Evolutionary conservation across 2,888 invertebrate genomes (phyloP), one percentile per base, ranked within the genome.

Genomic region (Tholera decimalis): DNA sequence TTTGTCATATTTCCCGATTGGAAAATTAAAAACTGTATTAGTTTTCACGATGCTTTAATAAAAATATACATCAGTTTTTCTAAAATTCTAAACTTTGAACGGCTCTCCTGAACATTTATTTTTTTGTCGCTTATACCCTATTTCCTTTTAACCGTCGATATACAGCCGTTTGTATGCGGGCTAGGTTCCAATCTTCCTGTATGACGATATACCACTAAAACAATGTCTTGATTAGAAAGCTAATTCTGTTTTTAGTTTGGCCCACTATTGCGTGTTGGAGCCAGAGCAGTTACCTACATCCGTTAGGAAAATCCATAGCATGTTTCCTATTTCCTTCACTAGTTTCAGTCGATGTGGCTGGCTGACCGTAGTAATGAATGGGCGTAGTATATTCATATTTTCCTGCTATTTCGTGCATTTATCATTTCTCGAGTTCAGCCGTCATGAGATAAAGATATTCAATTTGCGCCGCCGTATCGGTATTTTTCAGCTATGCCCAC

Each of bases 321-420:
- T 28, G 9, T 57, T 39, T 33, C 24, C 7, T 24, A 35, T 63
- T 43, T 44, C 28, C 15, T 66, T 11, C 35, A 43, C 11, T 3
- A 46, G 26, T 33, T 53, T 53, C 8, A 53, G 35, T 26, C n/a
- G 18, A 70, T 41, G 54, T 72, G 57, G 7, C 35, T 22, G 5
- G 9, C 22, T 49, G 41, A 50, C 9, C 15, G 47, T 49, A 30
- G 28, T 37, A 50, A 35, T 20, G 30, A 56, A 35, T 26, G 41
- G 24, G 33, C 26, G 44, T 28, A 39, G 24, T 56, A 30, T 22
- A 15, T 30, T 30, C 39, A 13, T 22, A 50, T 20, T 20, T 33
- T 20, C 4, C 28, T 13, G 1, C 9, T 20, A 20, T 13, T 8
- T 13, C 33, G 33, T 20, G 15, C 20, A 30, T 18, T 28, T 18